phyloP scores from a whole-genome alignment of 2,797 vertebrate species.

The Peromyscus attwateri region DNA sequence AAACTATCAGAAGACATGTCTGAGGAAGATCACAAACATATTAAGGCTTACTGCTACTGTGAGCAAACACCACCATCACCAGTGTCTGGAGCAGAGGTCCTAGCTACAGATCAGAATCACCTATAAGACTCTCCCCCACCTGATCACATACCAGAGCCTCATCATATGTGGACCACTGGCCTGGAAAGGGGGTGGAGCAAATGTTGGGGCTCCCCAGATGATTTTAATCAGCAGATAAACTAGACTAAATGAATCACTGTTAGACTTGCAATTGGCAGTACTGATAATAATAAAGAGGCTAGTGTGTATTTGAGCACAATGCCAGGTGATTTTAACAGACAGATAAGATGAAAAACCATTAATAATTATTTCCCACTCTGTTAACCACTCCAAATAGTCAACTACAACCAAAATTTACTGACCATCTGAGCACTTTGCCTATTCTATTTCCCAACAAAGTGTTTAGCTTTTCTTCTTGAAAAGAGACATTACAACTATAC shows the following conservation, averaged over 20 bases:
- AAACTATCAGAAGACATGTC: background rate
- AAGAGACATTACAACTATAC: constrained; percentile 28
- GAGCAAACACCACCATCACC: background rate
- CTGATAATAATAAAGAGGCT: background rate
- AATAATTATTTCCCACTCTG: constrained; percentile 27
- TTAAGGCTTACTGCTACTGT: background rate
- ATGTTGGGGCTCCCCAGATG: background rate
- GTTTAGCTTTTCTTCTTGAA: constrained; percentile 67
- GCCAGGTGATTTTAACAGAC: background rate
- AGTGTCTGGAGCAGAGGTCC: background rate
- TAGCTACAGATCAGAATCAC: background rate
- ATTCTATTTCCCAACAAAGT: constrained; percentile 50
- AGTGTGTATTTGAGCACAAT: background rate
- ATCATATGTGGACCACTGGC: background rate
- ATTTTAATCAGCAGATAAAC: background rate
- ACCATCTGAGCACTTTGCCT: constrained; percentile 1
- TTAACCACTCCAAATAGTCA: constrained; percentile 21
- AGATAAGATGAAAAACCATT: background rate
- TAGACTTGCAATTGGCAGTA: background rate
- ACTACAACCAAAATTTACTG: constrained; percentile 56
- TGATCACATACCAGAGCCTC: background rate
- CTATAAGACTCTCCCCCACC: background rate
- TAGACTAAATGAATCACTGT: constrained; percentile 21
- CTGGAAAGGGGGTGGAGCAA: background rate
- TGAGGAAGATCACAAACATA: background rate